phyloP scores from a whole-genome alignment of 1,140 invertebrate genomes.

The Drosophila varians region DNA sequence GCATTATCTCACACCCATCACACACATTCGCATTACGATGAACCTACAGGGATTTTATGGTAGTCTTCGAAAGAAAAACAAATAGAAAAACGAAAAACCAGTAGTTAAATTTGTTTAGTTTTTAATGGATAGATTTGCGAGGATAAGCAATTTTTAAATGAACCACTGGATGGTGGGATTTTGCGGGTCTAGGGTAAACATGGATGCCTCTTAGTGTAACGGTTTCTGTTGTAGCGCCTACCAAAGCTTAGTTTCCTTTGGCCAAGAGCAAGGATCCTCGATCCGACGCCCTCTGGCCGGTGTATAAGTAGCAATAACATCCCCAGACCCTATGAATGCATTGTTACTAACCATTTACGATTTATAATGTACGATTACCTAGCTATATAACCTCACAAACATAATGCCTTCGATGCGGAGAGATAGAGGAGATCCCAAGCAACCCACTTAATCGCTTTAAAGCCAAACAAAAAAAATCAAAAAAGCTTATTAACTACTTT shows the following conservation, averaged over 20 bases:
- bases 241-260: slow-evolving; percentile 65
- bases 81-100: slow-evolving; percentile 39
- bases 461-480: slow-evolving; percentile 63
- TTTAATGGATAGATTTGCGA: slow-evolving; percentile 62
- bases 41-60: slow-evolving; percentile 83
- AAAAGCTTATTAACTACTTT: slow-evolving; percentile 73
- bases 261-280: slow-evolving; percentile 37
- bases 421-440: slow-evolving; percentile 29
- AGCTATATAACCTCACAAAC: slow-evolving; percentile 35
- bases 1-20: slow-evolving; percentile 34
- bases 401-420: slow-evolving; percentile 48
- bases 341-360: slow-evolving; percentile 53
- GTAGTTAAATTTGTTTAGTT: slow-evolving; percentile 66
- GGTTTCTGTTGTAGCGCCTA: slow-evolving; percentile 74
- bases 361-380: slow-evolving; percentile 45
- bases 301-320: slow-evolving; percentile 57
- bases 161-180: slow-evolving; percentile 25
- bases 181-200: slow-evolving; percentile 73
- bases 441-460: slow-evolving; percentile 73
- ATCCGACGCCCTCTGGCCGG: slow-evolving; percentile 17
- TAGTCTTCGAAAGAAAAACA: slow-evolving; percentile 65
- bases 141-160: slow-evolving; percentile 73
- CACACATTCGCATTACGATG: slow-evolving; percentile 54
- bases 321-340: slow-evolving; percentile 41
- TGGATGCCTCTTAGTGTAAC: slow-evolving; percentile 77